Base-by-base conservation (phyloP, 2,888 invertebrate genomes). In the Zygaena filipendulae region DNA sequence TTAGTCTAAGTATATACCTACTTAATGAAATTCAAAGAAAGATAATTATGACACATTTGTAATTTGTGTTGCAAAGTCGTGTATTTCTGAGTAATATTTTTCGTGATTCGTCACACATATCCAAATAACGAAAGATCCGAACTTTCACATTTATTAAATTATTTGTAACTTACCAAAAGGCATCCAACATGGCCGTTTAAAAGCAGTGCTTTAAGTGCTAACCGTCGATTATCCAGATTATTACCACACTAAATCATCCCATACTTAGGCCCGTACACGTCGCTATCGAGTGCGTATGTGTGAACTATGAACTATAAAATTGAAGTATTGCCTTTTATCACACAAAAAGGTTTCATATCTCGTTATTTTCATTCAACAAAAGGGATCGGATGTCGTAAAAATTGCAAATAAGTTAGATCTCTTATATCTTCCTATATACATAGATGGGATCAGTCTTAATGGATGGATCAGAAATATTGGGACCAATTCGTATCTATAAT, bases 301-400 rank as follows among this genome's bases (percentile, higher is more conserved):
- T 66, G 74, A 72, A 74, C 74, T 72, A 75, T 67, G 71, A 69
- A 66, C 75, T 69, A 70, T 74, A 75, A 77, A 74, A 63, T 74
- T 75, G 70, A 75, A 67, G 70, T 56, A 72, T 69, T 54, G 59
- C 63, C 49, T 45, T 57, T 54, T 58, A 61, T 60, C 52, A 54
- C 47, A 69, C 57, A 68, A 67, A 72, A 61, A 62, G 61, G 54
- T 49, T 49, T 48, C 52, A 60, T 62, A 66, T 69, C 62, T 63
- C 57, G 57, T 64, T 61, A 59, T 50, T 40, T 46, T 41, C 56
- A 40, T 56, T 49, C 54, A 59, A 69, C 67, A 69, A 67, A 57
- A 52, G 58, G 45, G 45, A 39, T 41, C 32, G 34, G n/a, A 7
- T 47, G 52, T 67, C 70, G 62, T 75, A 74, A 75, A 72, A 74